Evolutionary conservation across 2,113 vertebrate genomes (phyloP).

Genomic region (Fukomys damarensis): DNA sequence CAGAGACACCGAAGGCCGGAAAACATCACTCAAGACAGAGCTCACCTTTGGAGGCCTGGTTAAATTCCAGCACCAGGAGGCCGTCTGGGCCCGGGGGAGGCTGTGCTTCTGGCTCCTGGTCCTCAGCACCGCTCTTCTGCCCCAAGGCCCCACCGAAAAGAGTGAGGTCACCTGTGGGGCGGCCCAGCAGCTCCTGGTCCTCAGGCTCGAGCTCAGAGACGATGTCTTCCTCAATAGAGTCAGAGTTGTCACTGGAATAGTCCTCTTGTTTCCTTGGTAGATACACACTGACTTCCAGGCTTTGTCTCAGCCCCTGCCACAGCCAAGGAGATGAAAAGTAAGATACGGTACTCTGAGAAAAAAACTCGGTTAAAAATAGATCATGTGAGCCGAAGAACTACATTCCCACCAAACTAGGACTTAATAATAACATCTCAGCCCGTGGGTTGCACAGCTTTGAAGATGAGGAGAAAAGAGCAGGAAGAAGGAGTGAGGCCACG

Average conservation of each 20-base stretch:
- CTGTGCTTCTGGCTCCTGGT: conserved; percentile 66
- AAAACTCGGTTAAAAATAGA: conserved; percentile 13
- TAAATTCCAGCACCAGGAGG: conserved; percentile 91
- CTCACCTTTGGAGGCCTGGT: conserved; percentile 88
- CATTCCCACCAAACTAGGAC: background rate
- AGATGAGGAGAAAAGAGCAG: background rate
- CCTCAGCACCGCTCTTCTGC: conserved; percentile 40
- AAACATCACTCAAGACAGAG: background rate
- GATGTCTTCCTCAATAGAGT: conserved; percentile 92
- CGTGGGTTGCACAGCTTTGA: background rate
- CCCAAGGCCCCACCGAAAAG: conserved; percentile 70
- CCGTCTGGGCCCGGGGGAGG: conserved; percentile 81
- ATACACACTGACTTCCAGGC: conserved; percentile 86
- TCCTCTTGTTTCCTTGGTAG: conserved; percentile 85
- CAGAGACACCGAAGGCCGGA: background rate
- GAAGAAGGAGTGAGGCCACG: background rate
- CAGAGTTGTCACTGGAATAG: conserved; percentile 90
- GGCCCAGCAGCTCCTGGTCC: conserved; percentile 85
- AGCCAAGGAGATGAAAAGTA: conserved; percentile 59
- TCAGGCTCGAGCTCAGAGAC: conserved; percentile 89
- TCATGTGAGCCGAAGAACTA: background rate
- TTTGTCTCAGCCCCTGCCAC: conserved; percentile 90
- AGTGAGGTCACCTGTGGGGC: conserved; percentile 84
- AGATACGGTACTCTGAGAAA: background rate
- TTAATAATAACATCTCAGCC: background rate